phyloP scores from a whole-genome alignment of 2,888 invertebrate genomes.

The Linnaemya tessellans region DNA sequence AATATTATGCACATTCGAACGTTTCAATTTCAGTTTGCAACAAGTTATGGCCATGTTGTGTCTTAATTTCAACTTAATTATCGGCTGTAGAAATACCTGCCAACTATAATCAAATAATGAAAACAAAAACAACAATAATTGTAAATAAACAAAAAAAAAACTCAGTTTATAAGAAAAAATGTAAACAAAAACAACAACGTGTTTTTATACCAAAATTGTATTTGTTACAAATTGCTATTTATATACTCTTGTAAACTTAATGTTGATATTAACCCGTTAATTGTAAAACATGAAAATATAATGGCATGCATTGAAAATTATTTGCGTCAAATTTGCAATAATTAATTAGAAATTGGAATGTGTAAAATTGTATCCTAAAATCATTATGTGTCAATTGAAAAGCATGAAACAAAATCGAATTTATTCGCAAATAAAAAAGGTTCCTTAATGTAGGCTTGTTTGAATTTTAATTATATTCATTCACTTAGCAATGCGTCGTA shows the following conservation, averaged over 20 bases:
- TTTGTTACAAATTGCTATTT: constrained; percentile 64
- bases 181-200: constrained; percentile 34
- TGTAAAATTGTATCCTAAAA: no score
- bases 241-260: constrained; percentile 49
- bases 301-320: background rate
- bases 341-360: no score
- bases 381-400: no score
- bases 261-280: constrained; percentile 50
- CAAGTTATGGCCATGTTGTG: constrained; percentile 57
- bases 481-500: no score
- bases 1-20: constrained; percentile 21
- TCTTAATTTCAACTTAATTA: constrained; percentile 64
- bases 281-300: background rate
- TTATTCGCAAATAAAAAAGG: no score
- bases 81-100: constrained; percentile 40
- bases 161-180: constrained; percentile 13
- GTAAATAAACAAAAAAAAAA: background rate
- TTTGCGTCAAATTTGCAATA: no score
- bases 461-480: no score
- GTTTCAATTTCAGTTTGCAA: constrained; percentile 43
- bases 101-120: constrained; percentile 10
- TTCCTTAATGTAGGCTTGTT: no score
- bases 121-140: background rate
- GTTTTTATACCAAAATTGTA: constrained; percentile 35
- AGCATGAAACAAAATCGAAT: no score